phyloP scores from a whole-genome alignment of 2,888 invertebrate genomes.

The Agonum fuliginosum region DNA sequence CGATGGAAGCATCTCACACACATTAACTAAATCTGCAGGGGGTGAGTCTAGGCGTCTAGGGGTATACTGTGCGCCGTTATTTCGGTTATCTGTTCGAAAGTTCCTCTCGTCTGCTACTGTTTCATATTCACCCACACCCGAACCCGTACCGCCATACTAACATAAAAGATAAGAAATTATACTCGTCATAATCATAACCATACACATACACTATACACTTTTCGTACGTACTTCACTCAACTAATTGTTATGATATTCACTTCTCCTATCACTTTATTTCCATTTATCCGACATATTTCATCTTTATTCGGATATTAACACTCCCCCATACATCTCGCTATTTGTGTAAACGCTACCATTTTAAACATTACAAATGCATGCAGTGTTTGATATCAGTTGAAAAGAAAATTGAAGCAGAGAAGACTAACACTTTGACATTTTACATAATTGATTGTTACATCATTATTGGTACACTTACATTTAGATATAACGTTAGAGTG shows the following conservation, averaged over 20 bases:
- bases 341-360: not conserved
- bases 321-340: not conserved
- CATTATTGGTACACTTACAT: too few relatives aligned
- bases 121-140: conserved; percentile 38
- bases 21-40: conserved; percentile 27
- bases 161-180: conserved; percentile 46
- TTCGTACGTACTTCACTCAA: conserved; percentile 22
- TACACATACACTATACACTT: conserved; percentile 32
- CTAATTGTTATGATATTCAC: conserved; percentile 39
- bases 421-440: too few relatives aligned
- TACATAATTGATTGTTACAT: too few relatives aligned
- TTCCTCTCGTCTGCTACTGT: conserved; percentile 31
- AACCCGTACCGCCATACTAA: too few relatives aligned
- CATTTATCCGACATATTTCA: conserved; percentile 22
- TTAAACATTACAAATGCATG: not conserved
- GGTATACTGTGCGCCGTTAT: too few relatives aligned
- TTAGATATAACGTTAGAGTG: too few relatives aligned
- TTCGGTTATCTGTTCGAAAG: conserved; percentile 29
- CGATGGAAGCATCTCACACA: too few relatives aligned
- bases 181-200: conserved; percentile 33
- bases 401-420: too few relatives aligned
- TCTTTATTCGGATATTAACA: conserved; percentile 14
- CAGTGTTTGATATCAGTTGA: too few relatives aligned
- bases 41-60: too few relatives aligned
- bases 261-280: conserved; percentile 40